phyloP scores from a whole-genome alignment of 2,888 invertebrate genomes.

The Euphydryas editha region DNA sequence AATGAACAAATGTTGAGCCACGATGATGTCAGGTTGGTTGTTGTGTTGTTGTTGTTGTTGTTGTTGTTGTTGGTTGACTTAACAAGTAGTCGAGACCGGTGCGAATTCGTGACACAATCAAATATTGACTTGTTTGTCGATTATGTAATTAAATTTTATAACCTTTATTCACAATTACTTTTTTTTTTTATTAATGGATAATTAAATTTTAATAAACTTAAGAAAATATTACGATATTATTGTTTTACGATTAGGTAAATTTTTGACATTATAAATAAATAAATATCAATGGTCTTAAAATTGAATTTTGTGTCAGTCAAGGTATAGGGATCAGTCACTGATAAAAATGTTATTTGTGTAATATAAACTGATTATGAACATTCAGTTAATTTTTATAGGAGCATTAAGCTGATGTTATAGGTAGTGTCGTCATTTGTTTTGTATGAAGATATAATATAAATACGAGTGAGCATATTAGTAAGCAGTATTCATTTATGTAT shows the following conservation, averaged over 20 bases:
- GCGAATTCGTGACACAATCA: constrained; percentile 45
- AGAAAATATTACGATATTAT: too few species aligned
- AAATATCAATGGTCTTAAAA: too few species aligned
- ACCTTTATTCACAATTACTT: constrained; percentile 8
- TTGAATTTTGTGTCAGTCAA: constrained; percentile 18
- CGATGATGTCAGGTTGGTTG: constrained; percentile 61
- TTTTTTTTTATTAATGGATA: constrained; percentile 4
- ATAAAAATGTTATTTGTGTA: too few species aligned
- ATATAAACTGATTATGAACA: too few species aligned
- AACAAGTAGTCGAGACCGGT: constrained; percentile 51
- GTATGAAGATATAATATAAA: too few species aligned
- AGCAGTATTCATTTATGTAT: background rate
- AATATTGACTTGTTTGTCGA: constrained; percentile 21
- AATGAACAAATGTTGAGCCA: constrained; percentile 27
- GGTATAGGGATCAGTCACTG: constrained; percentile 38
- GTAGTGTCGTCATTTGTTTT: constrained; percentile 41
- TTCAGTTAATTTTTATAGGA: constrained; percentile 44
- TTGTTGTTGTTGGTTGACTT: constrained; percentile 56
- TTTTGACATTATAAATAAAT: too few species aligned
- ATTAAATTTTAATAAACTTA: background rate
- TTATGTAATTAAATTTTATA: constrained; percentile 27
- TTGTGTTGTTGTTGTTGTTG: too few species aligned
- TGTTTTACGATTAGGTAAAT: too few species aligned
- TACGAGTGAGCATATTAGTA: constrained; percentile 10
- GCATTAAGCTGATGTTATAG: constrained; percentile 42